phyloP scores from a whole-genome alignment of 2,797 vertebrate genomes.

The Rhodeus uyekii region DNA sequence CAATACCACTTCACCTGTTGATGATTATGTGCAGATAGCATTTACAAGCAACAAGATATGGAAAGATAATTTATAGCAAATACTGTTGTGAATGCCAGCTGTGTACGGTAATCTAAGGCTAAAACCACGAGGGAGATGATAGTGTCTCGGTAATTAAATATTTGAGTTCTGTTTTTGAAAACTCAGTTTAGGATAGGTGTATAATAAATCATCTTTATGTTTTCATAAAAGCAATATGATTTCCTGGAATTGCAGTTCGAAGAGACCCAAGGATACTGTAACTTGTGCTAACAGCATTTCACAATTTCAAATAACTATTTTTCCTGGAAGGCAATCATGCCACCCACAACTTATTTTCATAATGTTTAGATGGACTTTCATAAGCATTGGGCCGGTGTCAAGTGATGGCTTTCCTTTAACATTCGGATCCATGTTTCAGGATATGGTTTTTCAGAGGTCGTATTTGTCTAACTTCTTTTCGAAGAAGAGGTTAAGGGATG shows the following conservation, averaged over 20 bases:
- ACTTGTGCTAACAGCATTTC: constrained; percentile 25
- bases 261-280: not conserved
- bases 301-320: constrained; percentile 33
- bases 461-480: not conserved
- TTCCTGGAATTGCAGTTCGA: constrained; percentile 4
- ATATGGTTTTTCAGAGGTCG: constrained; percentile 9
- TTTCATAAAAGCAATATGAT: not conserved
- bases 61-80: constrained; percentile 38
- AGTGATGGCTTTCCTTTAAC: not conserved
- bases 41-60: constrained; percentile 35
- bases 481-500: not conserved
- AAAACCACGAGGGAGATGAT: not conserved
- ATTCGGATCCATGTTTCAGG: not conserved
- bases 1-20: constrained; percentile 33
- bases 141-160: not conserved
- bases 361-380: not conserved
- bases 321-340: constrained; percentile 9
- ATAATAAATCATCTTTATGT: not conserved
- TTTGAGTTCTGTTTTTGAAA: not conserved
- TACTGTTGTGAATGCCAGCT: not conserved
- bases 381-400: not conserved
- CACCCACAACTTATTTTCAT: constrained; percentile 5
- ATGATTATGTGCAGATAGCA: constrained; percentile 23
- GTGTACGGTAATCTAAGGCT: not conserved
- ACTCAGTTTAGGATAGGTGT: not conserved